A percentile compares a stretch with the other conserved stretches of the same genome.
Evolutionary conservation across 2,888 invertebrate genomes (phyloP).

Genomic region (Amblyjoppa proteus): DNA sequence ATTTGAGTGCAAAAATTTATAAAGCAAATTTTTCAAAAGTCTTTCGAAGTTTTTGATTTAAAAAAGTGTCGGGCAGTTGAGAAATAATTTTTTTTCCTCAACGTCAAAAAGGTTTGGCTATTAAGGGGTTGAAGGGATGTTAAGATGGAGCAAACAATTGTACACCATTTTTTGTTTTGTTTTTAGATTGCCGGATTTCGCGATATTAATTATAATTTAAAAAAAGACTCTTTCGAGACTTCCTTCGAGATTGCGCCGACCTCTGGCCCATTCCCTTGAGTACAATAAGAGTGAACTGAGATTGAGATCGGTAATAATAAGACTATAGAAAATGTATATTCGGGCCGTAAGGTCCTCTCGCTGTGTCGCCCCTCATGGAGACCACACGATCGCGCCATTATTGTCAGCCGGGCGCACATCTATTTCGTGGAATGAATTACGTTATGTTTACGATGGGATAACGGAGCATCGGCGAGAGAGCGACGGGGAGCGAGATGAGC

Average conservation of each 20-base stretch:
- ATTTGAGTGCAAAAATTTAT: no score
- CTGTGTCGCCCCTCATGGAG: slow-evolving; percentile 51
- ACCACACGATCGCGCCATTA: slow-evolving; percentile 61
- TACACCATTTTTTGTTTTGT: neutral
- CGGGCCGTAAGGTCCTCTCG: slow-evolving; percentile 49
- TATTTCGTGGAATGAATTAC: slow-evolving; percentile 71
- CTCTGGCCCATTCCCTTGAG: neutral
- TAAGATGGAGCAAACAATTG: neutral
- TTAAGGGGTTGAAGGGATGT: no score
- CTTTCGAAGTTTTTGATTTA: no score
- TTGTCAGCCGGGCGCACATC: slow-evolving; percentile 62
- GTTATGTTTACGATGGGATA: slow-evolving; percentile 73
- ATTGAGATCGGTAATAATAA: slow-evolving; percentile 33
- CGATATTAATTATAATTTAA: slow-evolving; percentile 15
- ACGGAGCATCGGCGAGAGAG: slow-evolving; percentile 58
- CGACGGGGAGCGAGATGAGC: slow-evolving; percentile 23
- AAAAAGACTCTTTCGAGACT: neutral
- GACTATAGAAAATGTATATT: slow-evolving; percentile 26
- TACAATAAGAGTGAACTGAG: slow-evolving; percentile 30
- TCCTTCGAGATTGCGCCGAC: slow-evolving; percentile 13
- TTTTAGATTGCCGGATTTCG: neutral
- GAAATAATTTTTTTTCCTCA: no score
- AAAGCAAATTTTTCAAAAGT: no score
- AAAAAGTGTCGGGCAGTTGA: no score
- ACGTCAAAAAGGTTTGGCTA: no score